These are phyloP conservation scores for Aegypius monachus DNA, from an alignment of 2,113 vertebrate species.

Conservation along the genomic window DNA sequence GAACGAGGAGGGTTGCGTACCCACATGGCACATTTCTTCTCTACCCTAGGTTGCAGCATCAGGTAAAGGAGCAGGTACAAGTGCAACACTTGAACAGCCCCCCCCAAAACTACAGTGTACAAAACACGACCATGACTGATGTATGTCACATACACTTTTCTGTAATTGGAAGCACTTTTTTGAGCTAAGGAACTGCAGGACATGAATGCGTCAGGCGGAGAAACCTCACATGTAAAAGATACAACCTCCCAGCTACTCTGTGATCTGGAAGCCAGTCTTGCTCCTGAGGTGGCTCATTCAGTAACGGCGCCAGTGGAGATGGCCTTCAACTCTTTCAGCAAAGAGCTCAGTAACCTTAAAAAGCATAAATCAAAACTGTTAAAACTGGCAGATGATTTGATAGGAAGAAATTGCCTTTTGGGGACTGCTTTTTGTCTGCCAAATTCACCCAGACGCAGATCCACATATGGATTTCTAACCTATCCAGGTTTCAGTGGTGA, in stretches of 20 bases:
- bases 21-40: background rate
- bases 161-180: background rate
- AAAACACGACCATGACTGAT: background rate
- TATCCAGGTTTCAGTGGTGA: constrained; percentile 17
- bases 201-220: background rate
- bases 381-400: constrained; percentile 18
- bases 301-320: background rate
- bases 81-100: background rate
- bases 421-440: constrained; percentile 28
- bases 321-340: constrained; percentile 9
- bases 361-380: constrained; percentile 19
- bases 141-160: background rate
- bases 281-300: background rate
- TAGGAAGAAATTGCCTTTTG: constrained; percentile 12
- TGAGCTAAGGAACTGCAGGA: background rate
- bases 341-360: constrained; percentile 24
- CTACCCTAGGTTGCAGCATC: background rate
- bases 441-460: background rate
- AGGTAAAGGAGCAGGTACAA: background rate
- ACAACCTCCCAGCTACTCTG: background rate
- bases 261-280: background rate
- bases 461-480: constrained; percentile 44
- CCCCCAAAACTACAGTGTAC: background rate
- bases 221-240: background rate
- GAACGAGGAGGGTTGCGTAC: background rate